phyloP scores from a whole-genome alignment of 1,140 invertebrate species.

The Trinorchestia longiramus region DNA sequence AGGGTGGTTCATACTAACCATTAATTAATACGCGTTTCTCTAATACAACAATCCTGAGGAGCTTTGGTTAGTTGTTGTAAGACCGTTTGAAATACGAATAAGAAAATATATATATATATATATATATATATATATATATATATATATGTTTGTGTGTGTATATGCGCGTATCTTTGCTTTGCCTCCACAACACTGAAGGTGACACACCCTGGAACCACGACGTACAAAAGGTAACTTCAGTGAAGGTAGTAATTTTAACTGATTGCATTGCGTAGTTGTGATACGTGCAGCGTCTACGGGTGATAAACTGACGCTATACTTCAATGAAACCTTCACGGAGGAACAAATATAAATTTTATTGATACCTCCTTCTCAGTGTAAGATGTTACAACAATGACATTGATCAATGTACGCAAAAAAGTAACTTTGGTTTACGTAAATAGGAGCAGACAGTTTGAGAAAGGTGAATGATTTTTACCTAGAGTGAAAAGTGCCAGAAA shows the following conservation, averaged over 20 bases:
- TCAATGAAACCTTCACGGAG: background rate
- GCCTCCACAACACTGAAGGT: background rate
- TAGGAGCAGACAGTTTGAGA: background rate
- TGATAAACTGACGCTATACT: background rate
- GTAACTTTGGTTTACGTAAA: background rate
- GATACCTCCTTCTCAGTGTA: background rate
- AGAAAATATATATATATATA: no score
- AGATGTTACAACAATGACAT: background rate
- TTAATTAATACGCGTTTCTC: no score
- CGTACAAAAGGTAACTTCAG: background rate
- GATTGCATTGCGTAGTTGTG: background rate
- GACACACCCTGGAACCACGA: background rate
- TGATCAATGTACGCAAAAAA: background rate
- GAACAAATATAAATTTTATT: background rate
- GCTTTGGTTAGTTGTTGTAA: no score
- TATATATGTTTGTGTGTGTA: no score
- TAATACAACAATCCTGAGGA: no score
- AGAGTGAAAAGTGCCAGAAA: background rate
- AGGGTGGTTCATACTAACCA: no score
- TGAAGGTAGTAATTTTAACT: background rate
- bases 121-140: no score
- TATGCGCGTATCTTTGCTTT: no score
- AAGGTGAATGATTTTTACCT: background rate
- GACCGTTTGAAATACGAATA: no score
- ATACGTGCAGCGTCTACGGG: background rate